These are phyloP conservation scores for Phengaris alcon DNA, from an alignment of 2,888 invertebrate species.

Conservation along the genomic window DNA sequence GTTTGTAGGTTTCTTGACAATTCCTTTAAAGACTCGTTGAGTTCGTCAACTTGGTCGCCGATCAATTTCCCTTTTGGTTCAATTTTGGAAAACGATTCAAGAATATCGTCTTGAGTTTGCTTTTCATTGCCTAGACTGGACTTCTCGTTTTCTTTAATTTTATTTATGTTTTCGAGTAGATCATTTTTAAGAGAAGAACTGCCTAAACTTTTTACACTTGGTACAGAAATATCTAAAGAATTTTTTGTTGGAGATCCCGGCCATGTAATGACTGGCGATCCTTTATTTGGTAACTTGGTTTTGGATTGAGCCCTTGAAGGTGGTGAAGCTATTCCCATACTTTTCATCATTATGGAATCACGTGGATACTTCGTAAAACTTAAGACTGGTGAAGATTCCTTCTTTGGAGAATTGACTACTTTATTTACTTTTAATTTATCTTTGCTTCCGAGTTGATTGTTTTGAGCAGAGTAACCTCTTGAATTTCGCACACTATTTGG, in stretches of 20 bases:
- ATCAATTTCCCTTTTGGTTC: slow-evolving; percentile 50
- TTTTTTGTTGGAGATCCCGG: slow-evolving; percentile 33
- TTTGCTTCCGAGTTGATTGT: not conserved
- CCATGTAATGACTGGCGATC: slow-evolving; percentile 7
- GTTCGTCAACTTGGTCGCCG: slow-evolving; percentile 33
- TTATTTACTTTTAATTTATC: not conserved
- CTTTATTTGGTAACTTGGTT: not conserved
- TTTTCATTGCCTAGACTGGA: slow-evolving; percentile 13
- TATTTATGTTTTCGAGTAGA: not conserved
- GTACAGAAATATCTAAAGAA: slow-evolving; percentile 34
- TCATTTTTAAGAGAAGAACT: slow-evolving; percentile 17
- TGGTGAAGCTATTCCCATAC: not conserved
- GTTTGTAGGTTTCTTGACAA: slow-evolving; percentile 46
- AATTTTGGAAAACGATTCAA: slow-evolving; percentile 44
- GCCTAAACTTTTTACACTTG: slow-evolving; percentile 31
- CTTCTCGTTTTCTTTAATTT: slow-evolving; percentile 1
- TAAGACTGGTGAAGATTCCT: slow-evolving; percentile 33
- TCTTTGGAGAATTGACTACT: slow-evolving; percentile 29
- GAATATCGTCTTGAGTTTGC: slow-evolving; percentile 40
- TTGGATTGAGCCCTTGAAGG: slow-evolving; percentile 5
- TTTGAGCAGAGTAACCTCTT: not conserved
- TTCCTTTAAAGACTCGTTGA: slow-evolving; percentile 46
- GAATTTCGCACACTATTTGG: not conserved
- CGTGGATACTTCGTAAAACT: slow-evolving; percentile 31
- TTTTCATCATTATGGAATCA: not conserved